A percentile compares a stretch with the other conserved stretches of the same genome.
Conservation (phyloP, 2,113 vertebrate genomes). For the Marcusenius ussheri region DNA sequence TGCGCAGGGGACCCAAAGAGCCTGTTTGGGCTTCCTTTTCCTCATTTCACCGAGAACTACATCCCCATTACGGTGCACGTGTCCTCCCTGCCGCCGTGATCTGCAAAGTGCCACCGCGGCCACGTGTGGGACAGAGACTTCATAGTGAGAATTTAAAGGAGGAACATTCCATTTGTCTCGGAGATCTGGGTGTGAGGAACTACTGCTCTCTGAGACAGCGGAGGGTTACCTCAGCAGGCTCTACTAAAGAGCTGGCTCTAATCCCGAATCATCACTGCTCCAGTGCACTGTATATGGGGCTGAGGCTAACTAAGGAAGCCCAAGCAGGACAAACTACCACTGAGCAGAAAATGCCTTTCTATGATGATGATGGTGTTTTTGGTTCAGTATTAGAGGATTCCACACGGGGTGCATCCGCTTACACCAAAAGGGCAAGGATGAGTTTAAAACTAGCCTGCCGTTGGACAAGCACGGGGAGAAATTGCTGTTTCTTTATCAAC, state of each 20-base stretch:
- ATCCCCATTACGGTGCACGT: conserved; percentile 17
- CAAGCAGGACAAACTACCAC: not conserved
- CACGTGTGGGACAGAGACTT: conserved; percentile 9
- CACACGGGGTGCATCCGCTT: not conserved
- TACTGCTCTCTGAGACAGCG: not conserved
- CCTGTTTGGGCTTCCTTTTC: not conserved
- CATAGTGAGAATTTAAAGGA: conserved; percentile 29
- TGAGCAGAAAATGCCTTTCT: not conserved
- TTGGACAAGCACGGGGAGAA: not conserved
- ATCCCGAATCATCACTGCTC: not conserved
- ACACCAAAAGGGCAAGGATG: not conserved
- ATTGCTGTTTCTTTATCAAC: not conserved
- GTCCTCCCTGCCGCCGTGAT: conserved; percentile 11
- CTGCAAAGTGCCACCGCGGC: conserved; percentile 27
- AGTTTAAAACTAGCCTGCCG: not conserved
- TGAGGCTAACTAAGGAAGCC: not conserved
- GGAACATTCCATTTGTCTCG: conserved; percentile 9
- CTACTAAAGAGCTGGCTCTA: not conserved
- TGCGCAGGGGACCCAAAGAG: not conserved
- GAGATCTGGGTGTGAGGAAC: not conserved
- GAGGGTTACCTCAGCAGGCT: not conserved
- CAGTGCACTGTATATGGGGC: not conserved
- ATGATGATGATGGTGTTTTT: not conserved
- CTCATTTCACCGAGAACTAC: conserved; percentile 7
- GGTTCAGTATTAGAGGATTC: not conserved